phyloP scores from a whole-genome alignment of 2,797 vertebrate species.

The Macrochelys suwanniensis region DNA sequence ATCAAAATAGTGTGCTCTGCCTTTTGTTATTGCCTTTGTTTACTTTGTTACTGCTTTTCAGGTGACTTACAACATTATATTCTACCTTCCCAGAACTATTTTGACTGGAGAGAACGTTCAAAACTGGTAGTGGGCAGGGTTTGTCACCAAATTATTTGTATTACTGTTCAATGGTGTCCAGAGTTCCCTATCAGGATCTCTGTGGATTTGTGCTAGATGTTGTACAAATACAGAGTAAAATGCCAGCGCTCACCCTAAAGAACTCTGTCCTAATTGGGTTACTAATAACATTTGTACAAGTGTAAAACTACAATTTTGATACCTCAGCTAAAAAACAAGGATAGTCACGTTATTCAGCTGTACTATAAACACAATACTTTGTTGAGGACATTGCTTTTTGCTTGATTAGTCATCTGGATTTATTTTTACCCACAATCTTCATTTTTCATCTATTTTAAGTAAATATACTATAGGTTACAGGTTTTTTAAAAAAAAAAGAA shows the following conservation, averaged over 20 bases:
- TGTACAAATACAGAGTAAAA: not conserved
- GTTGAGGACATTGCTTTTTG: not conserved
- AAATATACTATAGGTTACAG: not conserved
- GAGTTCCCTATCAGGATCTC: not conserved
- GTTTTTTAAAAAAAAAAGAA: not conserved
- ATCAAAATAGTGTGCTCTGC: conserved; percentile 23
- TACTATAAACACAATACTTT: not conserved
- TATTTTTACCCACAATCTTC: not conserved
- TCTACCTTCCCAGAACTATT: not conserved
- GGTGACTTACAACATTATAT: conserved; percentile 42
- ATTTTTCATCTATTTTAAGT: not conserved
- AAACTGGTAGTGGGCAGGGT: not conserved
- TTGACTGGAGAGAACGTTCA: conserved; percentile 6
- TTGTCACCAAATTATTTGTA: not conserved
- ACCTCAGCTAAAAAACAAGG: not conserved
- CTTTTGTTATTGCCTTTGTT: conserved; percentile 47
- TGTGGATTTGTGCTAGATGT: not conserved
- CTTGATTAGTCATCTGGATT: not conserved
- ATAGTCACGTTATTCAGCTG: not conserved
- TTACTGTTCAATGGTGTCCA: not conserved
- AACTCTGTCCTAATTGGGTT: not conserved
- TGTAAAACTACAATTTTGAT: not conserved
- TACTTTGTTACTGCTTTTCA: conserved; percentile 70
- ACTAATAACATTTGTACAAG: conserved; percentile 2
- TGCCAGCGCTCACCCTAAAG: not conserved